phyloP scores from a whole-genome alignment of 1,140 invertebrate species.

The Oncopodura yosiiana region DNA sequence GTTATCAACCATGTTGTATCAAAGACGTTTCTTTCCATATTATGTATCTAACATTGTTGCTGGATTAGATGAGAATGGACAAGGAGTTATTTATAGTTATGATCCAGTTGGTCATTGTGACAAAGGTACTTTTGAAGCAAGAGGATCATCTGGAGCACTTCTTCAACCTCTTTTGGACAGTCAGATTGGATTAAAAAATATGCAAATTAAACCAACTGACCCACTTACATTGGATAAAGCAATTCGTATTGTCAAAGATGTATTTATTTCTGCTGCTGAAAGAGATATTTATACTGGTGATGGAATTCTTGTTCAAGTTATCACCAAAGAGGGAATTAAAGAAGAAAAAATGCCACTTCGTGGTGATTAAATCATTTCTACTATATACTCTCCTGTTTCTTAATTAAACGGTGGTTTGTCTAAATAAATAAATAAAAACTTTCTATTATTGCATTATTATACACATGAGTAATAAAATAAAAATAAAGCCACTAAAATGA shows the following conservation, averaged over 20 bases:
- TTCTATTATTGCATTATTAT: too few relatives aligned
- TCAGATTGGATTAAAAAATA: slow-evolving; percentile 81
- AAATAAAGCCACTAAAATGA: too few relatives aligned
- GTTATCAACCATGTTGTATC: slow-evolving; percentile 90
- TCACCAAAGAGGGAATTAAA: slow-evolving; percentile 77
- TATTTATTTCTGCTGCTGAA: slow-evolving; percentile 92
- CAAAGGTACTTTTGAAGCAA: slow-evolving; percentile 63
- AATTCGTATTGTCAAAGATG: slow-evolving; percentile 77
- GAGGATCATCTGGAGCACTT: slow-evolving; percentile 69
- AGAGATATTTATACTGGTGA: slow-evolving; percentile 96
- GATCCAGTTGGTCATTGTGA: slow-evolving; percentile 95
- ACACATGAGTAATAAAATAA: too few relatives aligned
- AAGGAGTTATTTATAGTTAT: slow-evolving; percentile 88
- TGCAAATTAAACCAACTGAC: slow-evolving; percentile 49
- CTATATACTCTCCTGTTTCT: too few relatives aligned
- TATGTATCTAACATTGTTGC: slow-evolving; percentile 92
- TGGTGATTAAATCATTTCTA: slow-evolving; percentile 58
- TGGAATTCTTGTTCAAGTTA: slow-evolving; percentile 73
- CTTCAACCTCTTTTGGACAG: slow-evolving; percentile 80
- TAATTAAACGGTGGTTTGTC: too few relatives aligned
- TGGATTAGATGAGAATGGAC: slow-evolving; percentile 76
- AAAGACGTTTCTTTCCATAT: slow-evolving; percentile 96
- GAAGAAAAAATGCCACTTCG: slow-evolving; percentile 59
- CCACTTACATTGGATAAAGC: slow-evolving; percentile 68
- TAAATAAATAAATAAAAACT: too few relatives aligned